Conservation (phyloP, 1,140 invertebrate species). For the Liolophura sinensis region DNA sequence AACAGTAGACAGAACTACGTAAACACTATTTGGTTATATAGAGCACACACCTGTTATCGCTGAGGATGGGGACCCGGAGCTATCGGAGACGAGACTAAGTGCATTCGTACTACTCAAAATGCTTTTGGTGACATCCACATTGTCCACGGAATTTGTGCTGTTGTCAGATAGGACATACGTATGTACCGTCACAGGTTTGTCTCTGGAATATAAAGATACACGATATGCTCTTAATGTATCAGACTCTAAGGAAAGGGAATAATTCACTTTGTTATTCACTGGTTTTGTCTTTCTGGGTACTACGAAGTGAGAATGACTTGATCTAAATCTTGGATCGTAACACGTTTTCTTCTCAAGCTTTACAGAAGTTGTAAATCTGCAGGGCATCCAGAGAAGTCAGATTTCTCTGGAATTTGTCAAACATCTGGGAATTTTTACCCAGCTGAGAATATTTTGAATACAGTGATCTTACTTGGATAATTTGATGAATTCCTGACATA, state of each 20-base stretch:
- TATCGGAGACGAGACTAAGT: slow-evolving; percentile 20
- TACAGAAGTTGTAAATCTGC: too few relatives aligned
- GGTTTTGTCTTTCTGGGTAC: background rate
- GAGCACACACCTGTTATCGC: slow-evolving; percentile 16
- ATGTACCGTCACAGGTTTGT: slow-evolving; percentile 25
- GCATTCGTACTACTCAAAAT: slow-evolving; percentile 18
- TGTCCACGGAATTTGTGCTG: slow-evolving; percentile 16
- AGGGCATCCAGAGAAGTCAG: too few relatives aligned
- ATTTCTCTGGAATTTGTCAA: too few relatives aligned
- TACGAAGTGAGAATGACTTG: too few relatives aligned
- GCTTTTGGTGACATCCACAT: slow-evolving; percentile 18
- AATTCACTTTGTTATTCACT: background rate
- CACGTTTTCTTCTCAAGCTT: too few relatives aligned
- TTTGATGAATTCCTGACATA: too few relatives aligned
- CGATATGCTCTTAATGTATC: background rate
- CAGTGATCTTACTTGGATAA: too few relatives aligned
- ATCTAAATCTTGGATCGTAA: background rate
- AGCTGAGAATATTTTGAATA: too few relatives aligned
- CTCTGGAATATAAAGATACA: background rate
- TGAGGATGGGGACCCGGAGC: slow-evolving; percentile 15
- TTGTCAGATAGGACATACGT: slow-evolving; percentile 28
- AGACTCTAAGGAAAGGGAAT: background rate
- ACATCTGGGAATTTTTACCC: too few relatives aligned
- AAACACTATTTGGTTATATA: background rate
- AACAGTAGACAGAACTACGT: background rate